phyloP scores from a whole-genome alignment of 2,888 invertebrate genomes.

The Masnerella sp. region DNA sequence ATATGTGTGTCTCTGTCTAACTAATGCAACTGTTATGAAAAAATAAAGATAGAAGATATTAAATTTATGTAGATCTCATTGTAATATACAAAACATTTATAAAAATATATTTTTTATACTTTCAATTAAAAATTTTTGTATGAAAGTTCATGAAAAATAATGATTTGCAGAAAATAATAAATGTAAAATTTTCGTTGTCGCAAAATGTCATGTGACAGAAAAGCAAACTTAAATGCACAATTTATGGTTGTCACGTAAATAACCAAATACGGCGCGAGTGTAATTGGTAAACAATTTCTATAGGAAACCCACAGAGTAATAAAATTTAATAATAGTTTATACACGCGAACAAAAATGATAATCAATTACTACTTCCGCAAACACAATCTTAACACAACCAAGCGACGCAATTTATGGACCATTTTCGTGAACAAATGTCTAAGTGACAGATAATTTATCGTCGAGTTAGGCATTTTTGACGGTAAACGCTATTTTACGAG shows the following conservation, averaged over 20 bases:
- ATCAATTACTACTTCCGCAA: constrained; percentile 51
- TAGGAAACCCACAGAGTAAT: constrained; percentile 28
- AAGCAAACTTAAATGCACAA: constrained; percentile 22
- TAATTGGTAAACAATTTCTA: constrained; percentile 37
- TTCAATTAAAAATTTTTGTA: too few species aligned
- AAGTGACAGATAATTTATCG: constrained; percentile 54
- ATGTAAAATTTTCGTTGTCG: not conserved
- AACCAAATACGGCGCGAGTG: constrained; percentile 29
- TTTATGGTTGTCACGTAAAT: constrained; percentile 42
- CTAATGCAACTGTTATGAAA: too few species aligned
- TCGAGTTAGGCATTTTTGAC: constrained; percentile 40
- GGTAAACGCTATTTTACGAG: constrained; percentile 52
- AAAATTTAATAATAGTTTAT: constrained; percentile 50
- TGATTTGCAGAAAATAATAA: constrained; percentile 1
- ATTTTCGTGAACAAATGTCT: constrained; percentile 51
- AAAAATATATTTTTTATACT: too few species aligned
- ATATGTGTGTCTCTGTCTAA: too few species aligned
- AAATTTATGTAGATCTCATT: too few species aligned
- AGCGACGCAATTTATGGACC: constrained; percentile 44
- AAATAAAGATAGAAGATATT: too few species aligned
- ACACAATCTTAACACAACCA: constrained; percentile 32
- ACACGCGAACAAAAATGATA: constrained; percentile 37
- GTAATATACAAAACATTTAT: too few species aligned
- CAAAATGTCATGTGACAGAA: constrained; percentile 7
- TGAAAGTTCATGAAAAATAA: not conserved